A percentile compares a stretch with the other conserved stretches of the same genome.
These are phyloP conservation scores for Polydrusus cervinus DNA, from an alignment of 2,888 invertebrate species.

Conservation along the genomic window DNA sequence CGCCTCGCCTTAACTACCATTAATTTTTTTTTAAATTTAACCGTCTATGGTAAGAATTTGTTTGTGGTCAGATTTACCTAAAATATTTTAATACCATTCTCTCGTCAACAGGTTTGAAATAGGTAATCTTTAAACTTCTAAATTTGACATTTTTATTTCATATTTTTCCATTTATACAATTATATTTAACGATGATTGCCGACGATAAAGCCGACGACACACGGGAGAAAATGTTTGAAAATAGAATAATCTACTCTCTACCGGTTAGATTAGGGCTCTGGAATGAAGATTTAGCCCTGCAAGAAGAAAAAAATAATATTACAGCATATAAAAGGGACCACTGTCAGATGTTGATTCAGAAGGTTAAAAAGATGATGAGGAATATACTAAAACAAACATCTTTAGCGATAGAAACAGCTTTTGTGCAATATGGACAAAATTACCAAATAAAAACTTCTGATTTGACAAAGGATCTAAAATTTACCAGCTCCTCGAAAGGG, in stretches of 20 bases:
- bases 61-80: no score
- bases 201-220: conserved; percentile 36
- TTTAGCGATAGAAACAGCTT: conserved; percentile 68
- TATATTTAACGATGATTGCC: conserved; percentile 37
- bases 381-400: conserved; percentile 71
- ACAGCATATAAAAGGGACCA: conserved; percentile 71
- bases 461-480: conserved; percentile 60
- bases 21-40: no score
- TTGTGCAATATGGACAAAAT: conserved; percentile 70
- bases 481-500: conserved; percentile 57
- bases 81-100: no score
- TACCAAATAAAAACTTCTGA: conserved; percentile 73
- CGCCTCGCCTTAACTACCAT: no score
- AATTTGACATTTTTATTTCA: background rate
- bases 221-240: conserved; percentile 53
- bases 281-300: conserved; percentile 73
- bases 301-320: conserved; percentile 70
- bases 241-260: conserved; percentile 64
- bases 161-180: background rate
- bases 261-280: conserved; percentile 74
- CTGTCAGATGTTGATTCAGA: conserved; percentile 73
- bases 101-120: background rate
- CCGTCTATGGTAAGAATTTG: no score
- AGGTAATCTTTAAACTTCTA: background rate
- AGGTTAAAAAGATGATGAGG: conserved; percentile 72